Conservation (phyloP, 2,888 invertebrate genomes). For the Drosophila niveifrons region DNA sequence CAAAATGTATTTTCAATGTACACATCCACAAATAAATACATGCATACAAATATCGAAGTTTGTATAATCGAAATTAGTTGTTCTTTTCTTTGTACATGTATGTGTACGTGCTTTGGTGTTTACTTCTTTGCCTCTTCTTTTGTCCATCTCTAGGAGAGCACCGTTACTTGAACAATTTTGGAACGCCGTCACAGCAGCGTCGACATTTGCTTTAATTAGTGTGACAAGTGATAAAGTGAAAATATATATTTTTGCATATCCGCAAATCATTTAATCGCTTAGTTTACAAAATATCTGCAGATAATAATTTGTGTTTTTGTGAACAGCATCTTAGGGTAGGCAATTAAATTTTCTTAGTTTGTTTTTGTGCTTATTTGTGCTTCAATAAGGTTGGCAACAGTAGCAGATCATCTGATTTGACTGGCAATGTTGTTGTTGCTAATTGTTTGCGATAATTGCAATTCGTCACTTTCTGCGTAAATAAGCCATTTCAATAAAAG, state of each 20-base stretch:
- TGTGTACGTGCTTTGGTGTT: not conserved
- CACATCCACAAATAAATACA: not conserved
- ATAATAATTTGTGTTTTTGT: not conserved
- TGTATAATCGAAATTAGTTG: not conserved
- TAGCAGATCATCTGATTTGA: not conserved
- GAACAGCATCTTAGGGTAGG: not conserved
- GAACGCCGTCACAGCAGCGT: not conserved
- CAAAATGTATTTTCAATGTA: not conserved
- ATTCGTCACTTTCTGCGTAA: not conserved
- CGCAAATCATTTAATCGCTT: not conserved
- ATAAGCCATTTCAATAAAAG: not conserved
- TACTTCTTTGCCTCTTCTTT: not conserved
- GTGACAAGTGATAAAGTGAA: not conserved
- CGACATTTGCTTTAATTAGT: not conserved
- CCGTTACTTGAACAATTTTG: not conserved
- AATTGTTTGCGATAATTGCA: not conserved
- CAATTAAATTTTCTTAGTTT: not conserved
- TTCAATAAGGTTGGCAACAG: not conserved
- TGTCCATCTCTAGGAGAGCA: not conserved
- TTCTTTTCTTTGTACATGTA: not conserved
- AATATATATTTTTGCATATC: not conserved
- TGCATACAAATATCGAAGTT: not conserved
- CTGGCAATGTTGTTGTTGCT: not conserved
- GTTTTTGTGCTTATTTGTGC: not conserved
- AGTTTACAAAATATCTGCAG: not conserved